A percentile compares a stretch with the other conserved stretches of the same genome.
Evolutionary conservation across 2,888 invertebrate species (phyloP).

Genomic region (Nemurella pictetii): DNA sequence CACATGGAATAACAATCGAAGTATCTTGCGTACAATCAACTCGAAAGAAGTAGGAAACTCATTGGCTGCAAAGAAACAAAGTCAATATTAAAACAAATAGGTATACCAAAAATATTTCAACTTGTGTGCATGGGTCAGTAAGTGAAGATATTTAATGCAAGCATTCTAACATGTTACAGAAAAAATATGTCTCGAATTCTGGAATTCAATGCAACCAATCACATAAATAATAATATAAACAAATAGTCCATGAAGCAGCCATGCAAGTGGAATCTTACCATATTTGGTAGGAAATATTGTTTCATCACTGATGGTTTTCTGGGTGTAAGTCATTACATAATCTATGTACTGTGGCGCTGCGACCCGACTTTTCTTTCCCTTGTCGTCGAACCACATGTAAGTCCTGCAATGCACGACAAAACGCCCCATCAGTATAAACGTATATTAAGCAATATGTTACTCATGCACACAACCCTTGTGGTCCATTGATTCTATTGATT

Average conservation of each 20-base stretch:
- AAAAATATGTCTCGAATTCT: too few species aligned
- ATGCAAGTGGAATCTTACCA: conserved; percentile 63
- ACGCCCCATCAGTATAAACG: too few species aligned
- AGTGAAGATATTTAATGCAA: too few species aligned
- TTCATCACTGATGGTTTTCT: conserved; percentile 96
- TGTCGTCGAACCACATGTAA: conserved; percentile 98
- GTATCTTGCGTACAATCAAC: conserved; percentile 92
- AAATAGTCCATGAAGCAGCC: conserved; percentile 33
- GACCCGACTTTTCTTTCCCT: conserved; percentile 96
- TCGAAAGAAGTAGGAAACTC: conserved; percentile 95
- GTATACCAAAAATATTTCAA: too few species aligned
- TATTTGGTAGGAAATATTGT: conserved; percentile 97
- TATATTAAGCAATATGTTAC: too few species aligned
- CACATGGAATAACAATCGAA: conserved; percentile 95
- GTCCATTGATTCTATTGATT: too few species aligned
- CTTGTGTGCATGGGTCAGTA: too few species aligned
- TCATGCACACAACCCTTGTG: too few species aligned
- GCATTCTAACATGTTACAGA: too few species aligned
- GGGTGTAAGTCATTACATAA: conserved; percentile 97
- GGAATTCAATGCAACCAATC: background rate
- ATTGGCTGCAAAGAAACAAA: conserved; percentile 75
- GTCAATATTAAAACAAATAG: too few species aligned
- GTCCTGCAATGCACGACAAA: conserved; percentile 76
- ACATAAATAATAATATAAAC: conserved; percentile 22
- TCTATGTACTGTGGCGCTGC: conserved; percentile 98